A percentile compares a stretch with the other conserved stretches of the same genome.
phyloP scores from a whole-genome alignment of 2,113 vertebrate genomes.

The Zapus hudsonius region DNA sequence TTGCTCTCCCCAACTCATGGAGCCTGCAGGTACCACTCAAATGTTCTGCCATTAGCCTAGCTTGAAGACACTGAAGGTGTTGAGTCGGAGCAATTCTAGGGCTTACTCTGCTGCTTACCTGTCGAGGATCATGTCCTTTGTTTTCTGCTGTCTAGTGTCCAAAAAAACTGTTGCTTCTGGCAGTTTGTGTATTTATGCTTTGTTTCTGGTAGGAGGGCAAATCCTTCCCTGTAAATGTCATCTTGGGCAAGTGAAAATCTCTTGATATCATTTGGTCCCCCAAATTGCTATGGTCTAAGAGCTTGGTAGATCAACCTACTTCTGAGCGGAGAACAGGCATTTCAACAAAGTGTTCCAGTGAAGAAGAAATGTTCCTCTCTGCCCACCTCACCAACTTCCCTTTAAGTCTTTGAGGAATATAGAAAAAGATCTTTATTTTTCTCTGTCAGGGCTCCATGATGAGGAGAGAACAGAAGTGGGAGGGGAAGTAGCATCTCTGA shows the following conservation, averaged over 20 bases:
- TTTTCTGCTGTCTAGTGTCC: background rate
- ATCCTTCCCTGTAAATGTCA: background rate
- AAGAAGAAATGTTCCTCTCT: background rate
- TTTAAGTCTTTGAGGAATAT: background rate
- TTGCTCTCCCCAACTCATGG: background rate
- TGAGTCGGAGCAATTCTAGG: background rate
- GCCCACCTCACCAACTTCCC: background rate
- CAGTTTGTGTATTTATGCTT: background rate
- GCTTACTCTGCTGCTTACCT: background rate
- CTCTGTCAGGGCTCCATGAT: background rate
- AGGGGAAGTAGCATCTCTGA: background rate
- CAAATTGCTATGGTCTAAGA: background rate
- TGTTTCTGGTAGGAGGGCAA: conserved; percentile 2
- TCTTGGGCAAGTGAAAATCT: background rate
- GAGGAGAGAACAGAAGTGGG: background rate
- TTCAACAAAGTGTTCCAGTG: background rate
- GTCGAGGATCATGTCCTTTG: background rate
- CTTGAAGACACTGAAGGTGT: background rate
- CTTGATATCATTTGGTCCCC: background rate
- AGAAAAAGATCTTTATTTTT: background rate
- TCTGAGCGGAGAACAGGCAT: background rate
- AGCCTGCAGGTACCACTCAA: background rate
- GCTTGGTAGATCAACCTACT: background rate
- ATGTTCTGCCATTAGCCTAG: background rate
- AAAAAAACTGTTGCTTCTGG: background rate